Conservation (phyloP, 2,888 invertebrate genomes). For the Clunio marinus region DNA sequence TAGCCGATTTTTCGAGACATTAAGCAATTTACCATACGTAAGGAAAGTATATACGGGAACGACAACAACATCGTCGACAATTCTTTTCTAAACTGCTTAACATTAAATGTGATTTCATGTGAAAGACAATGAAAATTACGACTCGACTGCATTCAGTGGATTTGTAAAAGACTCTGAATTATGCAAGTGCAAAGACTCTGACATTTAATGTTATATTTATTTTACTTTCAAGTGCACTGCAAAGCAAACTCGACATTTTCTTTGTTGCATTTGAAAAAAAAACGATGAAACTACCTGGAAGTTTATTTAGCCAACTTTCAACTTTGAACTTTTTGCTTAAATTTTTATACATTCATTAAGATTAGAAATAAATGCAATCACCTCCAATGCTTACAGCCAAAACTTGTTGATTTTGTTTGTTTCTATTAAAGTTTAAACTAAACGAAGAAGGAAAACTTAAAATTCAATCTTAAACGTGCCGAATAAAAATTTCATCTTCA, state of each 20-base stretch:
- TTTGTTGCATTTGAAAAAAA: neutral
- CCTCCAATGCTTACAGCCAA: no score
- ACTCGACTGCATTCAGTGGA: neutral
- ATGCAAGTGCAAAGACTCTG: constrained; percentile 17
- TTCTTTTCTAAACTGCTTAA: neutral
- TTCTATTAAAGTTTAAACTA: no score
- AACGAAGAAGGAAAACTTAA: no score
- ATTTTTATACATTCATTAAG: no score
- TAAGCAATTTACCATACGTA: constrained; percentile 26
- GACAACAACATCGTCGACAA: neutral
- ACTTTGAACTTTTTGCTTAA: no score
- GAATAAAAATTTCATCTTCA: neutral
- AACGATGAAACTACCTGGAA: no score
- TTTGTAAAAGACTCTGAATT: constrained; percentile 15
- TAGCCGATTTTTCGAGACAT: constrained; percentile 34
- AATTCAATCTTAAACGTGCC: no score
- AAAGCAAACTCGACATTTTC: neutral
- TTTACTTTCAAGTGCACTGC: neutral
- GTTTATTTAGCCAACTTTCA: no score
- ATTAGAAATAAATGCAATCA: no score
- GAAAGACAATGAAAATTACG: constrained; percentile 29
- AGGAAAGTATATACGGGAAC: no score
- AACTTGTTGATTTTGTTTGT: no score
- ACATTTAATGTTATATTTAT: constrained; percentile 1
- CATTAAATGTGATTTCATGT: constrained; percentile 17